Percentiles rank a stretch among this genome's conserved stretches.
Evolutionary conservation across 2,888 invertebrate genomes (phyloP).

Genomic region (Drosophila bunnanda): DNA sequence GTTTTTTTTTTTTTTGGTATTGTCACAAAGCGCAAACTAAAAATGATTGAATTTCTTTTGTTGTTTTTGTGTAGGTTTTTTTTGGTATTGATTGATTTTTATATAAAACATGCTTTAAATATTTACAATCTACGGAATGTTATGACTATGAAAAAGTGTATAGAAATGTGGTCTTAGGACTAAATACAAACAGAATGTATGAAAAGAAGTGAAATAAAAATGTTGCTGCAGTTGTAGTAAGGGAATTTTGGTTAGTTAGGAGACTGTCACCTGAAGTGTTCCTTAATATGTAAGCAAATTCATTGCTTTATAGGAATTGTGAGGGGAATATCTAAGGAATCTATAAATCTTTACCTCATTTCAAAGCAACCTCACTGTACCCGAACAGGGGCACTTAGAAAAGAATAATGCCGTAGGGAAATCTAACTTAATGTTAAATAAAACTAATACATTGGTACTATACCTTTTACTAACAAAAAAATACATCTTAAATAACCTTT

Average conservation of each 20-base stretch:
- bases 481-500: no score
- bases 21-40: slow-evolving; percentile 39
- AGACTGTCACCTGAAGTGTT: neutral
- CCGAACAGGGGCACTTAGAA: no score
- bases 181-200: neutral
- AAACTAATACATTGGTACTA: no score
- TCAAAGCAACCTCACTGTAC: no score
- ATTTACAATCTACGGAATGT: neutral
- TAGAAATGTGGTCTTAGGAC: slow-evolving; percentile 5
- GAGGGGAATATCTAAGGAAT: neutral
- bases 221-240: slow-evolving; percentile 24
- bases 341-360: neutral
- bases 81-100: slow-evolving; percentile 7
- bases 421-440: no score
- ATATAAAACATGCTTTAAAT: slow-evolving; percentile 22
- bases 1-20: slow-evolving; percentile 24
- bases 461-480: no score
- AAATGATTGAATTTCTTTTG: slow-evolving; percentile 14
- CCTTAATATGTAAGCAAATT: neutral
- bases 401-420: no score
- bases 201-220: neutral
- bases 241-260: neutral
- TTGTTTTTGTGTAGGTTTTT: slow-evolving; percentile 19
- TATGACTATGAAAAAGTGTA: slow-evolving; percentile 1
- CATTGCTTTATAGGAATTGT: neutral